Base-by-base conservation (phyloP, 2,888 invertebrate species). In the Ennomos fuscantarius region DNA sequence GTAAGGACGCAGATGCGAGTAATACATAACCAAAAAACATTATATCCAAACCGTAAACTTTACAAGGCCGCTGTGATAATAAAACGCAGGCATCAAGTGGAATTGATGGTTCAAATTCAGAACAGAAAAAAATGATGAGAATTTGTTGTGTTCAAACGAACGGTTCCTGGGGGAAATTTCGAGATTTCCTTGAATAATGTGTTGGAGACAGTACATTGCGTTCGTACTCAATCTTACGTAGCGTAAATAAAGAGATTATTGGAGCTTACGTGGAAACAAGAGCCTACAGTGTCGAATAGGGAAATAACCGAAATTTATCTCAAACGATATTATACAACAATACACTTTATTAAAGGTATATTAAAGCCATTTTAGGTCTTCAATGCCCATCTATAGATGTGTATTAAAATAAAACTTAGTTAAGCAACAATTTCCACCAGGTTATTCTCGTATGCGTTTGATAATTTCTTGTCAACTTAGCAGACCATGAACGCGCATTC, bases 71-170 rank as follows among this genome's bases (percentile, higher is more conserved):
- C 11, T 44, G 48, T 34, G 43, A 33, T 35, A 36, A 41, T 39
- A 55, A 41, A 43, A 39, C 33, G 33, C 42, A 55, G 46, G 32
- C 46, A 55, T 36, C 34, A 54, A 58, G 39, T 36, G 31, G 24
- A 58, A 62, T 60, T 60, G 62, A 66, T 60, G 54, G 55, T 40
- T 11, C 11, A 46, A 63, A 56, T 56, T 56, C 48, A 37, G 44
- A 55, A 57, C 55, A 43, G 57, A 58, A 62, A 62, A n/a, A 59
- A 59, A 54, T 59, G 55, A 60, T 50, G 52, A 49, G 43, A 66
- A 66, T 63, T 63, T 60, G 60, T 66, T 58, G 63, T 60, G 49
- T 62, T 65, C 65, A 67, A 66, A 60, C 62, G 52, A 60, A 61
- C 52, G 39, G 45, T 53, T 53, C 66, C 66, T 60, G 39, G 12